A percentile compares a stretch with the other conserved stretches of the same genome.
Conservation (phyloP, 2,113 vertebrate genomes). For the Prunella fulvescens region DNA sequence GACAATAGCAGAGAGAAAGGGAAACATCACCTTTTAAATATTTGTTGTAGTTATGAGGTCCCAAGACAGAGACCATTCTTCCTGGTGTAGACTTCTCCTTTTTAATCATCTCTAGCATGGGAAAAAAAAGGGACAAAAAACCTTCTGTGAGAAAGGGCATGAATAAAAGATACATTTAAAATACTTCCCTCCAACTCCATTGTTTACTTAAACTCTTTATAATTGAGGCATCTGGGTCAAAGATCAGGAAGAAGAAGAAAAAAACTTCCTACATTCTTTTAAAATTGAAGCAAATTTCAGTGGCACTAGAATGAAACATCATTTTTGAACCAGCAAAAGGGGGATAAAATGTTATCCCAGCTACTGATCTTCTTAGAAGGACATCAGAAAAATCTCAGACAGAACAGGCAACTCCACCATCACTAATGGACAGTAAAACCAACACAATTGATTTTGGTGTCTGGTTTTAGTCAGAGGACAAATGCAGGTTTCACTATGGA, state of each 20-base stretch:
- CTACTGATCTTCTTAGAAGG: background rate
- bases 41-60: background rate
- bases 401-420: rapidly evolving
- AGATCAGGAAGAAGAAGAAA: background rate
- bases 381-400: background rate
- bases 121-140: background rate
- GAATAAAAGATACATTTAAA: background rate
- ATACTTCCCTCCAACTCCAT: background rate
- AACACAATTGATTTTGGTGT: background rate
- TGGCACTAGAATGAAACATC: background rate
- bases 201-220: background rate
- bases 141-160: background rate
- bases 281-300: background rate
- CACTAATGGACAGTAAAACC: background rate
- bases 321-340: background rate
- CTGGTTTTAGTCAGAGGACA: background rate
- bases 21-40: background rate
- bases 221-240: background rate
- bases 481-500: background rate
- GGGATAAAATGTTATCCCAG: background rate
- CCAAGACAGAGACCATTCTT: background rate
- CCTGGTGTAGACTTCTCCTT: background rate
- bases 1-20: background rate
- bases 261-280: background rate
- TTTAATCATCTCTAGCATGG: background rate